Evolutionary conservation across 2,113 vertebrate genomes (phyloP).

Genomic region (Tychaedon coryphoeus): DNA sequence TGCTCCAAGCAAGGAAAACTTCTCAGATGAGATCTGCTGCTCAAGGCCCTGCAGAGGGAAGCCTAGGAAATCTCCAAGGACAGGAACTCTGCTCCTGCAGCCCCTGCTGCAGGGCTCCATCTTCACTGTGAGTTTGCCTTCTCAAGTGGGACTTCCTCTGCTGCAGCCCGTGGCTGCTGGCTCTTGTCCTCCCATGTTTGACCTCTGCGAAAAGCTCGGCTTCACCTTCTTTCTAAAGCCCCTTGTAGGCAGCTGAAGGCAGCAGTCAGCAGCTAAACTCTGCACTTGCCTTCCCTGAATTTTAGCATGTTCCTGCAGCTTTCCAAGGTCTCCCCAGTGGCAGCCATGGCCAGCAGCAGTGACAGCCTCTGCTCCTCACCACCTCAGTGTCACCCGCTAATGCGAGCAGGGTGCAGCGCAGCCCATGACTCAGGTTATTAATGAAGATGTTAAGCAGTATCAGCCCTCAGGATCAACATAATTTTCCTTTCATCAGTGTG

Average conservation of each 20-base stretch:
- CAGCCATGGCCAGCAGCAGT: neutral
- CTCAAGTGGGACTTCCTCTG: neutral
- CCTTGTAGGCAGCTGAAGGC: neutral
- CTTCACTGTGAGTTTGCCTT: neutral
- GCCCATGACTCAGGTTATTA: conserved; percentile 46
- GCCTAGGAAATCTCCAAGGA: neutral
- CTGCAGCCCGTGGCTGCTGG: neutral
- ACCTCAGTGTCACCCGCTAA: neutral
- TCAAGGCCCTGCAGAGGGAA: neutral
- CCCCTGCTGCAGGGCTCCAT: neutral
- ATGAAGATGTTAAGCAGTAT: conserved; percentile 35
- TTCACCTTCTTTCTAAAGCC: neutral
- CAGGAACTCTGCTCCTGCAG: neutral
- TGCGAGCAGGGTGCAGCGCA: neutral
- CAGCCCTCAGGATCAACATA: conserved; percentile 59
- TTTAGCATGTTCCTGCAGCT: neutral
- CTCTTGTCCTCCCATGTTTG: neutral
- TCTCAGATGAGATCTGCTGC: neutral
- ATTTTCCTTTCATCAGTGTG: conserved; percentile 43
- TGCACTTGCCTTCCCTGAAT: neutral
- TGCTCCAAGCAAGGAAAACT: neutral
- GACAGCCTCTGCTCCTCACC: neutral
- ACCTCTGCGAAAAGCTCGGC: neutral
- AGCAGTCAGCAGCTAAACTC: neutral
- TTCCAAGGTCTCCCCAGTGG: neutral